A percentile compares a stretch with the other conserved stretches of the same genome.
Conservation (phyloP, 2,888 invertebrate species). For the Odontocolon sp. region DNA sequence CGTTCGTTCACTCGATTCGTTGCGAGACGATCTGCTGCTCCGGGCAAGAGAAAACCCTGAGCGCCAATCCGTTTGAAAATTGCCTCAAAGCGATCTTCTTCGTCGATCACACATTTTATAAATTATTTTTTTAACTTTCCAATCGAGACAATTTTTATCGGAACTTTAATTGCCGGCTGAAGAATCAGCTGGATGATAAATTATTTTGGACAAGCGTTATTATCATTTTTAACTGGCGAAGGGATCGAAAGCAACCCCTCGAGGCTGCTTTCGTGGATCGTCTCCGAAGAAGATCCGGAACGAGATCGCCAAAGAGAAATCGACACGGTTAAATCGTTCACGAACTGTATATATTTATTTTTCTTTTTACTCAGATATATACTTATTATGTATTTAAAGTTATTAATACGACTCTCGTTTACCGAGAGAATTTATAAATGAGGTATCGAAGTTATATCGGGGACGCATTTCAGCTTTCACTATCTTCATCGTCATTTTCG, state of each 20-base stretch:
- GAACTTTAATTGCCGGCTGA: too few relatives aligned
- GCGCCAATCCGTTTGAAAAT: too few relatives aligned
- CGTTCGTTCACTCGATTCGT: neutral
- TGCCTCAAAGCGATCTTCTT: too few relatives aligned
- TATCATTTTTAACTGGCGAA: slow-evolving; percentile 39
- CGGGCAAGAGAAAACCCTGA: slow-evolving; percentile 37
- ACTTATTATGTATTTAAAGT: neutral
- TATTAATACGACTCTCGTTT: neutral
- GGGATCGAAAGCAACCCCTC: neutral
- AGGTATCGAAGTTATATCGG: neutral
- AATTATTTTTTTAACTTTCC: too few relatives aligned
- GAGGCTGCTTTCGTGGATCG: neutral
- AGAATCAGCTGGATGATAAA: too few relatives aligned
- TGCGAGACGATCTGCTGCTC: slow-evolving; percentile 17
- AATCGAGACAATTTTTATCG: too few relatives aligned
- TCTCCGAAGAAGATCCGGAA: slow-evolving; percentile 4
- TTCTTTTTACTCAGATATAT: neutral
- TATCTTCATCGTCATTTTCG: slow-evolving; percentile 1
- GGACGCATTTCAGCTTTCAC: slow-evolving; percentile 22
- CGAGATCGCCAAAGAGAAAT: slow-evolving; percentile 19
- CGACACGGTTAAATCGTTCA: neutral
- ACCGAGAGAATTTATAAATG: neutral
- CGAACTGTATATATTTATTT: neutral
- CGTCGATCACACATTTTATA: too few relatives aligned
- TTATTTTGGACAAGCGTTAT: too few relatives aligned